Evolutionary conservation across 2,888 invertebrate genomes (phyloP).

Genomic region (Chymomyza caudatula): DNA sequence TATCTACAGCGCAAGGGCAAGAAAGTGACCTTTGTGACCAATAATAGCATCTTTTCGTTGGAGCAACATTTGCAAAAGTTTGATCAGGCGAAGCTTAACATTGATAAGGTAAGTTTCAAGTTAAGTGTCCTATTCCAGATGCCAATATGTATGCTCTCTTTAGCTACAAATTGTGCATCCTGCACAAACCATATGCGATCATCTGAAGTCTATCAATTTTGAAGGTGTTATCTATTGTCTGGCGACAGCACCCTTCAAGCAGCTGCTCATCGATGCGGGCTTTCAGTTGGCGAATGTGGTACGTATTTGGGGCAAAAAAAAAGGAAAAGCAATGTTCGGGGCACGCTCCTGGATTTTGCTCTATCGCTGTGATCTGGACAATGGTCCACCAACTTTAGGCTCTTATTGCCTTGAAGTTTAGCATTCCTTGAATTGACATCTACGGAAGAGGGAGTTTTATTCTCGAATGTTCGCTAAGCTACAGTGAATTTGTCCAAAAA

Average conservation of each 20-base stretch:
- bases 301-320: conserved; percentile 11
- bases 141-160: too few species aligned
- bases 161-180: conserved; percentile 76
- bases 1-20: conserved; percentile 77
- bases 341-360: too few species aligned
- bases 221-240: conserved; percentile 78
- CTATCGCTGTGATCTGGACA: too few species aligned
- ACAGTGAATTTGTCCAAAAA: too few species aligned
- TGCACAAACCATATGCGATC: conserved; percentile 78
- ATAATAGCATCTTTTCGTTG: conserved; percentile 75
- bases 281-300: conserved; percentile 77
- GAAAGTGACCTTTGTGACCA: conserved; percentile 77
- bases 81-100: conserved; percentile 52
- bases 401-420: too few species aligned
- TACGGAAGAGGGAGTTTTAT: too few species aligned
- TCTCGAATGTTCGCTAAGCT: too few species aligned
- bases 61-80: conserved; percentile 69
- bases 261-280: conserved; percentile 77
- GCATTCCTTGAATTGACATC: too few species aligned
- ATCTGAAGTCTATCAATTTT: conserved; percentile 78
- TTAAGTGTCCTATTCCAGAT: background rate
- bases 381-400: too few species aligned
- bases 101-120: conserved; percentile 60
- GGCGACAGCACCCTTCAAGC: conserved; percentile 73
- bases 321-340: too few species aligned